Base-by-base conservation (phyloP, 2,888 invertebrate genomes). In the Tupiocoris notatus region DNA sequence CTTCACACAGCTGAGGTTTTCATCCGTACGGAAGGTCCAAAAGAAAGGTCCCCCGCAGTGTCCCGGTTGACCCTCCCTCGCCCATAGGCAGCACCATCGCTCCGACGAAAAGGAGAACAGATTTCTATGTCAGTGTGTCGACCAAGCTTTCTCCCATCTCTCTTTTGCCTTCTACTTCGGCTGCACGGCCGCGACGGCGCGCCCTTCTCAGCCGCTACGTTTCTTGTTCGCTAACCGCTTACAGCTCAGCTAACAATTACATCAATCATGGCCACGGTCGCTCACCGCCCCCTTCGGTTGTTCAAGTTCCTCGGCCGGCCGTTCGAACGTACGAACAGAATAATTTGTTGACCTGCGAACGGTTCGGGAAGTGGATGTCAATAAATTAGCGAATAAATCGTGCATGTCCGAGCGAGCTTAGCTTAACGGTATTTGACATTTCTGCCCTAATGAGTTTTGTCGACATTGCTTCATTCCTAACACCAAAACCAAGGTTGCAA, bases 181-280 rank as follows among this genome's bases (percentile, higher is more conserved):
- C 59, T 59, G 20, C 59, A 3, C 59, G 3, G 3, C n/a, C 59
- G 3, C 6, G 16, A 58, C 54, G 22, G 21, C 17, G 18, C 56
- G 67, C 57, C 57, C 57, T 67, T 67, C 70, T 22, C 59, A 17
- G 24, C 59, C n/a, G n/a, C n/a, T n/a, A n/a, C n/a, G n/a, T n/a
- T n/a, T n/a, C n/a, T n/a, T n/a, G n/a, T n/a, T 70, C 70, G 70
- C 70, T 70, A 70, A 70, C 70, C 70, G 57, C 70, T 70, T 70
- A 70, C 70, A 59, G 61, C 59, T 70, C 70, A 58, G 61, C 59
- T 70, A 23, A 70, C 70, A 70, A 70, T 70, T 70, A 70, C 70
- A 70, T 70, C 70, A 70, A 70, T 70, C 61, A 67, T 54, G 67
- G 67, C 67, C 67, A 67, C 57, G 67, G 67, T 57, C 65, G 65